Evolutionary conservation across 2,113 vertebrate species (phyloP).

Genomic region (Otolemur garnettii): DNA sequence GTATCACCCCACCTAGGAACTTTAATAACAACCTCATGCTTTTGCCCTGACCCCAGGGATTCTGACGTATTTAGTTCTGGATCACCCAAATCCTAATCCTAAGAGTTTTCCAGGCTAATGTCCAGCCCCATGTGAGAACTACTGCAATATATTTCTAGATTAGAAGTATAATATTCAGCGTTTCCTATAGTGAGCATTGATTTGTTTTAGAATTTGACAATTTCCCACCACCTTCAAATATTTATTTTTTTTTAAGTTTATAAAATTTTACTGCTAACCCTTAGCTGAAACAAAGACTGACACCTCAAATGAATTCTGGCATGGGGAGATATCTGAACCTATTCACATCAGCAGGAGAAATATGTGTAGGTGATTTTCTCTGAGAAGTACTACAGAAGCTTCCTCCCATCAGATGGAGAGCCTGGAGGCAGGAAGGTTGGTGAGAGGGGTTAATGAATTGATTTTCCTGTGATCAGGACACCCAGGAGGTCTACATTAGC

Average conservation of each 20-base stretch:
- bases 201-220: constrained; percentile 7
- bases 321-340: neutral
- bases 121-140: neutral
- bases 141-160: neutral
- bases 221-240: constrained; percentile 41
- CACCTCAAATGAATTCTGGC: neutral
- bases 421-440: neutral
- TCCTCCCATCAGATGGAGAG: neutral
- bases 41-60: neutral
- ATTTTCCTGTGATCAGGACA: neutral
- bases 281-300: neutral
- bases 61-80: neutral
- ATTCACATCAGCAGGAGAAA: neutral
- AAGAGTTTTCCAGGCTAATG: neutral
- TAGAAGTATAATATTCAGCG: neutral
- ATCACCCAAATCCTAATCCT: neutral
- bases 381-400: neutral
- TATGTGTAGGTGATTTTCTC: neutral
- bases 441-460: neutral
- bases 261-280: neutral
- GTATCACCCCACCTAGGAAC: neutral
- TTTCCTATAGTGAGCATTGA: neutral
- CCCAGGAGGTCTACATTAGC: neutral
- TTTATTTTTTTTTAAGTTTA: constrained; percentile 8
- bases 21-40: neutral